phyloP scores from a whole-genome alignment of 2,113 vertebrate species.

The Silurus meridionalis region DNA sequence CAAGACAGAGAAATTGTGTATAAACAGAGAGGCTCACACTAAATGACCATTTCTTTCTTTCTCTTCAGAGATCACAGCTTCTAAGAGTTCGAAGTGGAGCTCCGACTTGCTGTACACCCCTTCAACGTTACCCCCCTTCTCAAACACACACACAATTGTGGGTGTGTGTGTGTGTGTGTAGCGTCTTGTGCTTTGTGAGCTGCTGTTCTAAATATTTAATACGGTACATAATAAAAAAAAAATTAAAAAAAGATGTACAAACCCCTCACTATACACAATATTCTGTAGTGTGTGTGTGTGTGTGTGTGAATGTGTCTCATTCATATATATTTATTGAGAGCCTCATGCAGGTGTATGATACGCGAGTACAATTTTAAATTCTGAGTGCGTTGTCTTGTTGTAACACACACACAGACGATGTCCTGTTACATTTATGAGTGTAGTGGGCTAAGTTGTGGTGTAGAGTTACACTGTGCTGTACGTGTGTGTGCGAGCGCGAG shows the following conservation, averaged over 20 bases:
- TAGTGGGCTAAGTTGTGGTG: not conserved
- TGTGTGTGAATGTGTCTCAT: not conserved
- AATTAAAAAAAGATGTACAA: not conserved
- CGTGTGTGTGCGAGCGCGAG: not conserved
- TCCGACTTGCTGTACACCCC: conserved; percentile 54
- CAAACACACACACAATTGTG: not conserved
- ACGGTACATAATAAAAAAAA: not conserved
- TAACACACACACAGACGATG: not conserved
- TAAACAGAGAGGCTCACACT: not conserved
- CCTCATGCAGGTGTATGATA: not conserved
- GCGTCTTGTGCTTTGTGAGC: conserved; percentile 10
- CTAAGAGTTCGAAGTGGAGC: conserved; percentile 58
- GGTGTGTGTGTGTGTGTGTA: not conserved
- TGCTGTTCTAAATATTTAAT: not conserved
- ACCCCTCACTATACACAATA: not conserved
- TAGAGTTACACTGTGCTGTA: not conserved
- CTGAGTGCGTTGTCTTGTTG: not conserved
- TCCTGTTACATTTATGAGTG: not conserved
- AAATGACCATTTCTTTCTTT: not conserved
- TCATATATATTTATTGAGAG: not conserved
- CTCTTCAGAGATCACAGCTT: conserved; percentile 59
- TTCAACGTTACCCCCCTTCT: conserved; percentile 23
- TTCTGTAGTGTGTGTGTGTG: not conserved
- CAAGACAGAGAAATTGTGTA: not conserved
- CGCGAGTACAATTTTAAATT: not conserved